A percentile compares a stretch with the other conserved stretches of the same genome.
Evolutionary conservation across 2,113 vertebrate species (phyloP).

Genomic region (Chaetodon auriga): DNA sequence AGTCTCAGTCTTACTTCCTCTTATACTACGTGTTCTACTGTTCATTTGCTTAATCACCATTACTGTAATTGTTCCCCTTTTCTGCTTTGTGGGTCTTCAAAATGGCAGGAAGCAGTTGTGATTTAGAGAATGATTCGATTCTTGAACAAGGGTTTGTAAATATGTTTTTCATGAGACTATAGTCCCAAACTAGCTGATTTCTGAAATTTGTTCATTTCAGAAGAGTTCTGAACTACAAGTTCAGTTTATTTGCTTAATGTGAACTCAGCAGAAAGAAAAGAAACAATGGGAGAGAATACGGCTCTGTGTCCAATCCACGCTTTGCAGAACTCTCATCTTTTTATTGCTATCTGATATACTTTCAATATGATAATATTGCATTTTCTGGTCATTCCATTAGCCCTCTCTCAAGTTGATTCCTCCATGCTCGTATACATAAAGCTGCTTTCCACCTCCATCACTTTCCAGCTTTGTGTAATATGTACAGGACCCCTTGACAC

Average conservation of each 20-base stretch:
- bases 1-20: slow-evolving; percentile 8
- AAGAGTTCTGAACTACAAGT: neutral
- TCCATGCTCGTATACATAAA: neutral
- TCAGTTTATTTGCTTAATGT: neutral
- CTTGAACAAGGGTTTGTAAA: neutral
- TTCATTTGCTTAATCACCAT: slow-evolving; percentile 25
- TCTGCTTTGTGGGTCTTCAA: slow-evolving; percentile 36
- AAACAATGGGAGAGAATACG: neutral
- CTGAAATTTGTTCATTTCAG: slow-evolving; percentile 4
- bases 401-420: neutral
- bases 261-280: slow-evolving; percentile 13
- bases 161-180: neutral
- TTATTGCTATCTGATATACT: slow-evolving; percentile 31
- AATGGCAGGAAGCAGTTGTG: slow-evolving; percentile 53
- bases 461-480: slow-evolving; percentile 15
- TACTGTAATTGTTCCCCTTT: slow-evolving; percentile 25
- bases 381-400: neutral
- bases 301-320: neutral
- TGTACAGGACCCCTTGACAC: slow-evolving; percentile 38
- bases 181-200: slow-evolving; percentile 1
- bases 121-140: slow-evolving; percentile 33
- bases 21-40: neutral
- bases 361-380: slow-evolving; percentile 48
- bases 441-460: neutral
- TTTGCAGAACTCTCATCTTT: slow-evolving; percentile 10